A percentile compares a stretch with the other conserved stretches of the same genome.
Evolutionary conservation across 2,797 vertebrate species (phyloP).

Genomic region (Betta splendens): DNA sequence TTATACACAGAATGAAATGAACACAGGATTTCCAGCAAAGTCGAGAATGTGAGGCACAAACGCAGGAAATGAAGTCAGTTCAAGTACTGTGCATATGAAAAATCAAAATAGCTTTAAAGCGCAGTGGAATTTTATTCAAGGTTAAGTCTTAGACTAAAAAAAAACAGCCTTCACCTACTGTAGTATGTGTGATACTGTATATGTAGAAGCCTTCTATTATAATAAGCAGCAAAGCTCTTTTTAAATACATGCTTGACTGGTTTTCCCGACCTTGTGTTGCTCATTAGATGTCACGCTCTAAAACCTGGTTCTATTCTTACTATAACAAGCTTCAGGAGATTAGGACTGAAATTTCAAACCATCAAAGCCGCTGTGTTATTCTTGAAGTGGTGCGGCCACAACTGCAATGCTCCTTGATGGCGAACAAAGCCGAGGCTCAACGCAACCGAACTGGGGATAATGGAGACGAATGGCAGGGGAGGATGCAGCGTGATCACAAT

Average conservation of each 20-base stretch:
- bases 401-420: slow-evolving; percentile 38
- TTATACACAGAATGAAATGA: slow-evolving; percentile 36
- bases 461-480: slow-evolving; percentile 11
- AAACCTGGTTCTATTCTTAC: slow-evolving; percentile 28
- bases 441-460: slow-evolving; percentile 29
- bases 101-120: slow-evolving; percentile 6
- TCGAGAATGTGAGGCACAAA: not conserved
- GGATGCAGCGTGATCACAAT: slow-evolving; percentile 35
- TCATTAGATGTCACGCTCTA: not conserved
- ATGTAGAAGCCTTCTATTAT: slow-evolving; percentile 1
- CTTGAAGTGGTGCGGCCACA: slow-evolving; percentile 17
- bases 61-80: not conserved
- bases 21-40: slow-evolving; percentile 18
- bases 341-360: slow-evolving; percentile 13
- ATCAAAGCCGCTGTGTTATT: slow-evolving; percentile 13
- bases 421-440: slow-evolving; percentile 55
- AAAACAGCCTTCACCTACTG: not conserved
- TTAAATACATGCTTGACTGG: not conserved
- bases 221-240: not conserved
- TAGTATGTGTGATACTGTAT: not conserved
- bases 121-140: not conserved
- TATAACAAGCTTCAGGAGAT: slow-evolving; percentile 25
- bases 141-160: not conserved
- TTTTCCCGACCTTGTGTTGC: slow-evolving; percentile 7
- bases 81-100: not conserved